Evolutionary conservation across 2,797 vertebrate species (phyloP).

Genomic region (Apodemus agrarius): DNA sequence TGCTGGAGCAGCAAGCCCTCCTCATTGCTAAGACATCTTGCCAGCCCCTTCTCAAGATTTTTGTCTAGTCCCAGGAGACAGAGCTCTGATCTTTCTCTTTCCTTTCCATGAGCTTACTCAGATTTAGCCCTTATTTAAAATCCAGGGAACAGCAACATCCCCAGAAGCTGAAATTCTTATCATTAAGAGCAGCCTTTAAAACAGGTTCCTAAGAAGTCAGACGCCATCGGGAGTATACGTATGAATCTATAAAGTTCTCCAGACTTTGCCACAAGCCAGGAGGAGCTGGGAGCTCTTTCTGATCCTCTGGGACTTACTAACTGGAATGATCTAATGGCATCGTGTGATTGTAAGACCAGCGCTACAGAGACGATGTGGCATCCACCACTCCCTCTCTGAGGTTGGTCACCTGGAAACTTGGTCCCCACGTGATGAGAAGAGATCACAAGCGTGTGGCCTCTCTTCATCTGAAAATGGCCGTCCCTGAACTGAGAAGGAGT

Average conservation of each 20-base stretch:
- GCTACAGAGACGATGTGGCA: not conserved
- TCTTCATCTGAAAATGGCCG: not conserved
- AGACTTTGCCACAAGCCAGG: not conserved
- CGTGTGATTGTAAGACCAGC: rapidly evolving
- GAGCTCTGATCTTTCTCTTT: too few species aligned
- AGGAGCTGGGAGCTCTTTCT: not conserved
- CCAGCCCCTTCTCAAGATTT: not conserved
- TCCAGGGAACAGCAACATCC: not conserved
- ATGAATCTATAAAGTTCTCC: not conserved
- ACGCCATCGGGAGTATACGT: rapidly evolving
- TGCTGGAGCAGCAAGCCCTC: not conserved
- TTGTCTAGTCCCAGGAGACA: not conserved
- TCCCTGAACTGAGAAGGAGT: rapidly evolving
- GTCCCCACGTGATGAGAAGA: not conserved
- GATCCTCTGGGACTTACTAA: not conserved
- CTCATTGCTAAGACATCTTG: not conserved
- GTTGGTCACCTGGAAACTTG: not conserved
- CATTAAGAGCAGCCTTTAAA: not conserved
- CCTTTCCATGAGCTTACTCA: not conserved
- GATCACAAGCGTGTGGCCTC: not conserved
- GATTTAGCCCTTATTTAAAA: not conserved
- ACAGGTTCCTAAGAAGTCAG: not conserved
- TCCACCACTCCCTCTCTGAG: not conserved
- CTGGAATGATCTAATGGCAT: not conserved
- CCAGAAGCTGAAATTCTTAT: not conserved